Conservation (phyloP, 2,797 vertebrate species). For the Lacerta bilineata region DNA sequence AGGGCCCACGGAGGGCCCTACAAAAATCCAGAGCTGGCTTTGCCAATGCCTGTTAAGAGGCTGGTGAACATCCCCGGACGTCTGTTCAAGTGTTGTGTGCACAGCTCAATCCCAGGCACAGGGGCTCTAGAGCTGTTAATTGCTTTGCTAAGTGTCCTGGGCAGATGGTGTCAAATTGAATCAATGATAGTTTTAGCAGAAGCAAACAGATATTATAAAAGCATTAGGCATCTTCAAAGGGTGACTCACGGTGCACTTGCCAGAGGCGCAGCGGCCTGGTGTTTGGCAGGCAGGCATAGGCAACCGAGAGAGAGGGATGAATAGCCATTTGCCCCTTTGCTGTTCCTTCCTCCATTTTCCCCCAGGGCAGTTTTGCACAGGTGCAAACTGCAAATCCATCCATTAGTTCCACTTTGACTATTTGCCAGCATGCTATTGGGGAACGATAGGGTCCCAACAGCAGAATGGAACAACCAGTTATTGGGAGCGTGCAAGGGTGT, state of each 20-base stretch:
- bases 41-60: background rate
- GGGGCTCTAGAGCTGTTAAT: slow-evolving; percentile 46
- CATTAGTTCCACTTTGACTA: background rate
- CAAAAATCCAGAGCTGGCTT: background rate
- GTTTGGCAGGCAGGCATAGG: slow-evolving; percentile 15
- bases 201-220: slow-evolving; percentile 49
- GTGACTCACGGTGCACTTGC: slow-evolving; percentile 31
- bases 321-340: background rate
- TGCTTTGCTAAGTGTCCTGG: slow-evolving; percentile 65
- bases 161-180: slow-evolving; percentile 62
- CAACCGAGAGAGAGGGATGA: background rate
- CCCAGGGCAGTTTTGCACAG: background rate
- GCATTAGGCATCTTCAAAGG: slow-evolving; percentile 42
- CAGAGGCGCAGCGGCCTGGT: background rate
- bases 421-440: background rate
- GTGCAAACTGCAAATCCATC: background rate
- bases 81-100: background rate
- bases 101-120: background rate
- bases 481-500: background rate
- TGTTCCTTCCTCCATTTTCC: background rate
- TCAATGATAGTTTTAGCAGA: slow-evolving; percentile 42
- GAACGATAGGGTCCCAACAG: background rate
- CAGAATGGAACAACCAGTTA: background rate
- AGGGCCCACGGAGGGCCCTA: background rate
- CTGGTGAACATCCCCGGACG: background rate